phyloP scores from a whole-genome alignment of 2,888 invertebrate species.

The Mesoligia furuncula region DNA sequence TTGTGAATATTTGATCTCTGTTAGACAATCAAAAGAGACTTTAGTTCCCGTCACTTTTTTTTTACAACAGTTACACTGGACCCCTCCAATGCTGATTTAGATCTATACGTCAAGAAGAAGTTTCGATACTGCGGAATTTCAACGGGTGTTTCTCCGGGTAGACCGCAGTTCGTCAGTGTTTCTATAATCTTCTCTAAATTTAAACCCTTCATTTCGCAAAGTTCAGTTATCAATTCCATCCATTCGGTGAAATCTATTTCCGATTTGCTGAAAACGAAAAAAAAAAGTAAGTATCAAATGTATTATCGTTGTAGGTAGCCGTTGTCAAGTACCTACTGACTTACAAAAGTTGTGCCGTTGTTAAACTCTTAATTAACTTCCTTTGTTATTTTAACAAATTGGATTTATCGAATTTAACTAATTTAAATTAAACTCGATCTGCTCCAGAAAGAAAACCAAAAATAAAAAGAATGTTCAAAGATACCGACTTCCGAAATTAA shows the following conservation, averaged over 20 bases:
- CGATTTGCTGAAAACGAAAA: conserved; percentile 78
- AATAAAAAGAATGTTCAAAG: neutral
- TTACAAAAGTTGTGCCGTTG: neutral
- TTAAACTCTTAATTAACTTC: conserved; percentile 21
- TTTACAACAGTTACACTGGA: neutral
- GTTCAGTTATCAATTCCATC: conserved; percentile 74
- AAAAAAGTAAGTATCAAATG: neutral
- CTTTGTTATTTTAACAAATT: neutral
- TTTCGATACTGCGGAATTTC: conserved; percentile 77
- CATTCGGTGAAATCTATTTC: conserved; percentile 81
- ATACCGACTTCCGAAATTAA: neutral
- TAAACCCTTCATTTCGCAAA: conserved; percentile 73
- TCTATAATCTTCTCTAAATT: conserved; percentile 72
- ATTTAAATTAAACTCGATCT: neutral
- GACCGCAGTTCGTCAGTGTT: conserved; percentile 79
- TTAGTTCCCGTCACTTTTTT: neutral
- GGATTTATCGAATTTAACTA: conserved; percentile 12
- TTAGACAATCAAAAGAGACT: neutral
- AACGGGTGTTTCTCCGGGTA: conserved; percentile 77
- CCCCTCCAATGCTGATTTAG: conserved; percentile 55
- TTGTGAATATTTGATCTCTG: neutral
- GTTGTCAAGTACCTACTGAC: neutral
- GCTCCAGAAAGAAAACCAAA: neutral
- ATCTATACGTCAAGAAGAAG: conserved; percentile 78
- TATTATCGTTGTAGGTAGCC: neutral